Conservation (phyloP, 2,888 invertebrate genomes). For the Diaperis boleti region DNA sequence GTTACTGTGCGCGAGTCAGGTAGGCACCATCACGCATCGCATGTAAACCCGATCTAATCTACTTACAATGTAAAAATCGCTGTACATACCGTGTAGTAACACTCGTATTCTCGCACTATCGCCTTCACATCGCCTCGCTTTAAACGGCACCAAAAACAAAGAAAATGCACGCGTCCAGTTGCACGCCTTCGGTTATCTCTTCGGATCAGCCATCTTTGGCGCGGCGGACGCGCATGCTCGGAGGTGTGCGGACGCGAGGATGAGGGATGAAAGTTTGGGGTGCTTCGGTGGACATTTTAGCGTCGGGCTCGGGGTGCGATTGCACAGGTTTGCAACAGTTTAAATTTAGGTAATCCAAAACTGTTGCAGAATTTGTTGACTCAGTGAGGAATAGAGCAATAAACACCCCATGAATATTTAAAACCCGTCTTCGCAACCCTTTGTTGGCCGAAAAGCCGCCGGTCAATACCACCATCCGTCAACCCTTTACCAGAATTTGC, state of each 20-base stretch:
- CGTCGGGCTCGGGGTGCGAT: no score
- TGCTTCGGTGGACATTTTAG: no score
- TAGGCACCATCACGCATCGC: constrained; percentile 1
- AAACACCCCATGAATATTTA: not conserved
- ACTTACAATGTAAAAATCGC: constrained; percentile 8
- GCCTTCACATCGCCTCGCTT: constrained; percentile 1
- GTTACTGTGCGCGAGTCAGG: not conserved
- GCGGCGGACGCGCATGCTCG: constrained; percentile 48
- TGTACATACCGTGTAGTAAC: constrained; percentile 18
- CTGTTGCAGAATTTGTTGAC: no score
- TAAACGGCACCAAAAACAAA: constrained; percentile 24
- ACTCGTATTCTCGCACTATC: constrained; percentile 14
- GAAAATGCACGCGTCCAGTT: constrained; percentile 15
- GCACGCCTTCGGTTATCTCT: constrained; percentile 32
- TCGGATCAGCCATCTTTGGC: constrained; percentile 52
- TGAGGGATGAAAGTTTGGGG: constrained; percentile 28
- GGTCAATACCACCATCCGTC: no score
- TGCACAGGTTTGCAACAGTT: no score
- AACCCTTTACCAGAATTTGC: no score
- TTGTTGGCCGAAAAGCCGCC: no score
- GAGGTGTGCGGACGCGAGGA: constrained; percentile 50
- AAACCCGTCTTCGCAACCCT: not conserved
- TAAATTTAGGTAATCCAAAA: no score
- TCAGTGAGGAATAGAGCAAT: not conserved
- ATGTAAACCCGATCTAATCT: constrained; percentile 13